Evolutionary conservation across 2,797 vertebrate species (phyloP), one percentile per base, ranked within the genome.

Genomic region (Lophura swinhoii): DNA sequence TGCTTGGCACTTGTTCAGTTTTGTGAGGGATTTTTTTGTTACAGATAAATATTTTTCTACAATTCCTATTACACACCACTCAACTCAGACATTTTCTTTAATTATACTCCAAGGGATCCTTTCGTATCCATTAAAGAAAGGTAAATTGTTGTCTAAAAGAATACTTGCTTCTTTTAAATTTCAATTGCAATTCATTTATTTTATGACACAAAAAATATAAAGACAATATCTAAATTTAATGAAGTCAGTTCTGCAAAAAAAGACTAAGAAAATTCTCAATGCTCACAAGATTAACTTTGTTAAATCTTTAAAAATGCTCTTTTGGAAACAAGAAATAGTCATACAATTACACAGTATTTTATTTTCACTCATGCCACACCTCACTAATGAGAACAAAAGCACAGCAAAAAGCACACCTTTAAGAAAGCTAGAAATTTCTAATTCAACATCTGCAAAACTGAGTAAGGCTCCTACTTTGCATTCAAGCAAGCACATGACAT

Each of bases 1-100:
- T 95, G 75, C 55, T 96, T 97, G 96, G 96, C 96, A 95, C 58
- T 93, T 82, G n/a, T 63, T 93, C 43, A 96, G 87, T 90, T 96
- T 88, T 46, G 43, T 72, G 95, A 97, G 96, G 58, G 87, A 85
- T 94, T 88, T 88, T 88, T 96, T 41, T 88, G 72, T 76, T 92
- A 44, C 59, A 91, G 79, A 94, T 76, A 96, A 96, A 87, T 81
- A 90, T 93, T 95, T 95, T 94, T 88, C 84, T 91, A 92, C 33
- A 67, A 86, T 94, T 97, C 37, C 56, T 90, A 91, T 82, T 90
- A 95, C 14, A 12, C 82, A 79, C 71, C 56, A 88, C 75, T 93
- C 83, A 93, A 91, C 56, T 78, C 56, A 71, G 82, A 87, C 56
- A 92, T 82, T 93, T 90, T 88, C 53, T 58, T 89, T 92, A 94